Evolutionary conservation across 2,797 vertebrate genomes (phyloP), one percentile per base, ranked within the genome.

Genomic region (Karalla daura): DNA sequence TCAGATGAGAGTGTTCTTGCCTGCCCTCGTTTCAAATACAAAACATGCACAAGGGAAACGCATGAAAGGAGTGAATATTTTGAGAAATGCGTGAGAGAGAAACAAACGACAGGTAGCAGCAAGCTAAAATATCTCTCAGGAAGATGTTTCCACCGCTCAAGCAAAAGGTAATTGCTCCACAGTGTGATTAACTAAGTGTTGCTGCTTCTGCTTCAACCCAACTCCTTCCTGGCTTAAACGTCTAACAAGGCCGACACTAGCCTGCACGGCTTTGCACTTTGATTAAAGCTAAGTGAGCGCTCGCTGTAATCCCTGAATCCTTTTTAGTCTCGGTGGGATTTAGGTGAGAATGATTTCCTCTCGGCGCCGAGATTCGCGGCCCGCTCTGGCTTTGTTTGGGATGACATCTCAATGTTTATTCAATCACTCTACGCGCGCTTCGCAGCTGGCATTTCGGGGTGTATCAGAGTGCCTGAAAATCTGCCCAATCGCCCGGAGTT

Each of bases 241-340:
- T 81, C 80, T 85, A 76, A 78, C 76, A 76, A 74, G 82, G 77
- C 72, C 79, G 68, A 66, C 63, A 52, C 67, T 33, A 60, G 65
- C 74, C 76, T 9, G 77, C 66, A 28, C 82, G 54, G 85, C 85
- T 81, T 79, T 88, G 71, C 83, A 61, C 82, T 86, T 78, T 87
- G 85, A 90, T 89, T 86, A 88, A 85, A 89, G 85, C 85, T 78
- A 90, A 86, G 84, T 83, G 88, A 89, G 86, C 72, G 50, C 76
- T 70, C 2, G 74, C 86, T 85, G 76, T 89, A 90, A 91, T 91
- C 89, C 88, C 43, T 15, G 64, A 82, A 86, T 87, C 85, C 84
- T 72, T 87, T 89, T 83, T 80, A 74, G 87, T 83, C 86, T 82
- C 72, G 60, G 17, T 78, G 78, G 84, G 88, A 87, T 88, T 90